Conservation (phyloP, 1,140 invertebrate species). For the Plectrocnemia conspersa region DNA sequence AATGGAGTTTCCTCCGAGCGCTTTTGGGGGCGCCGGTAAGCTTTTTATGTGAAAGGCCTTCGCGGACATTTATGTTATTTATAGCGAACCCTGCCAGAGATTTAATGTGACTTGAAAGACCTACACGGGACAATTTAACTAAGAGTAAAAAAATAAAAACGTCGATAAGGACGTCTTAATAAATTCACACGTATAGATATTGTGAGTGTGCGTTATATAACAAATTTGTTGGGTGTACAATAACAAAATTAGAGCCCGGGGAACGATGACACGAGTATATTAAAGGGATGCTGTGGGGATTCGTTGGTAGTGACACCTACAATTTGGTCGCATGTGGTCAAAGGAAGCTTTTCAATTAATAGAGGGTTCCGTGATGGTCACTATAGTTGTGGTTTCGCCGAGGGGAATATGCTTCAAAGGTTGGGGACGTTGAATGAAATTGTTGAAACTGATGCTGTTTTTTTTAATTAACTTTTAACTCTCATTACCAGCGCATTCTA, state of each 20-base stretch:
- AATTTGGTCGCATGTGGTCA: constrained; percentile 26
- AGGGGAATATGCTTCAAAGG: background rate
- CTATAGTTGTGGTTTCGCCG: no score
- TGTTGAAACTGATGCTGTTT: no score
- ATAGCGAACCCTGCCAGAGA: constrained; percentile 21
- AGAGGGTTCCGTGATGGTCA: constrained; percentile 4
- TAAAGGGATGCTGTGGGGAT: background rate
- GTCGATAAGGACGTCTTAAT: background rate
- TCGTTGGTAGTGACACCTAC: constrained; percentile 14
- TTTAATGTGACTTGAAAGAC: constrained; percentile 30
- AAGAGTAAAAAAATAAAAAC: constrained; percentile 1
- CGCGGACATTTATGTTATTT: constrained; percentile 33
- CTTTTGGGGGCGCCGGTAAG: constrained; percentile 9
- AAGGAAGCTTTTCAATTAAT: constrained; percentile 27
- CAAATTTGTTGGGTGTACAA: no score
- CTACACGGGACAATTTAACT: constrained; percentile 7
- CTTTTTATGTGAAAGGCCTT: constrained; percentile 28
- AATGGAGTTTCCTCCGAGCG: constrained; percentile 3
- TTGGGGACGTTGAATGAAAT: background rate
- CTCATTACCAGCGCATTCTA: no score
- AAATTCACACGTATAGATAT: background rate
- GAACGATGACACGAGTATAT: background rate
- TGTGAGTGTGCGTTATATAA: background rate
- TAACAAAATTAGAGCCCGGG: no score
- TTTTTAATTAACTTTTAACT: no score